Evolutionary conservation across 2,888 invertebrate genomes (phyloP).

Genomic region (Drosophila mettleri): DNA sequence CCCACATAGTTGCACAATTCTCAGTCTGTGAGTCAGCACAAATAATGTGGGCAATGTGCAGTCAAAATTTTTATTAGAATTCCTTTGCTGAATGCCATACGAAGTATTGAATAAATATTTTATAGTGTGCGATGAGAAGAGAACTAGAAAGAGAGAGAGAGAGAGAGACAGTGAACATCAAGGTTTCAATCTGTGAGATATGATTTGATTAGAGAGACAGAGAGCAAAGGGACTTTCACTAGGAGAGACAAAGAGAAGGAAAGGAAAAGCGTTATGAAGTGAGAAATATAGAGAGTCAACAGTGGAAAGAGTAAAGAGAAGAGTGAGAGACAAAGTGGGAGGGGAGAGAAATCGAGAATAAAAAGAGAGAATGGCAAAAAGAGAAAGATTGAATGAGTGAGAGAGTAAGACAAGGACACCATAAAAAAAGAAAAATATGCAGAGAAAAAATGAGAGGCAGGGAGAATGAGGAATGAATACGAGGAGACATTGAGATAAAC

Average conservation of each 20-base stretch:
- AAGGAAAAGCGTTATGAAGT: not conserved
- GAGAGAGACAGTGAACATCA: not conserved
- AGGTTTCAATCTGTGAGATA: not conserved
- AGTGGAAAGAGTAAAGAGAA: not conserved
- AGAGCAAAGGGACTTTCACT: too few relatives aligned
- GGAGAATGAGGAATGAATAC: too few relatives aligned
- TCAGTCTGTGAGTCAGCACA: conserved; percentile 27
- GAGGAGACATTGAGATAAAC: too few relatives aligned
- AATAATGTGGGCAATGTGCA: conserved; percentile 17
- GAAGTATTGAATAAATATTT: conserved; percentile 51
- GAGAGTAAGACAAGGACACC: not conserved
- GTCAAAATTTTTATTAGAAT: conserved; percentile 13
- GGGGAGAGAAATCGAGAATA: not conserved
- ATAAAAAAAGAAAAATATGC: too few relatives aligned
- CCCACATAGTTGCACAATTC: conserved; percentile 1
- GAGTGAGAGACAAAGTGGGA: not conserved
- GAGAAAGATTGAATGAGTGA: not conserved
- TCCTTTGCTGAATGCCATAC: not conserved
- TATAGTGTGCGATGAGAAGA: conserved; percentile 23
- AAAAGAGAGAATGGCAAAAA: not conserved
- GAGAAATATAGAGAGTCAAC: not conserved
- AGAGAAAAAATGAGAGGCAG: too few relatives aligned
- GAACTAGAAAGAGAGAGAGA: not conserved
- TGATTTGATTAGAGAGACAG: not conserved
- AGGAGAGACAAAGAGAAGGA: not conserved